Evolutionary conservation across 2,113 vertebrate species (phyloP).

Genomic region (Antigone vipio): DNA sequence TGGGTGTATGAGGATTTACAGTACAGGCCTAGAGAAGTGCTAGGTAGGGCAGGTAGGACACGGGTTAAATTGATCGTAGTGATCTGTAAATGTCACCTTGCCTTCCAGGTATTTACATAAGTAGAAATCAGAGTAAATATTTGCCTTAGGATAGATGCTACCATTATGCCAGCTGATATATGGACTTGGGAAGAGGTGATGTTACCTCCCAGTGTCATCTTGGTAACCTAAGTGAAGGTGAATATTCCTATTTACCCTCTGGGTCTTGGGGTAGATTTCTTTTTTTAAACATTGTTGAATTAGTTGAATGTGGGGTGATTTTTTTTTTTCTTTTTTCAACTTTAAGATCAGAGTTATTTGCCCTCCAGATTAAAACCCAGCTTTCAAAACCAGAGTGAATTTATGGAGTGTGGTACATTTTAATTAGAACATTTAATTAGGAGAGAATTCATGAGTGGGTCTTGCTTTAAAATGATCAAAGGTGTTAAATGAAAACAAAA

Average conservation of each 20-base stretch:
- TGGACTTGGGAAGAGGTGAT: neutral
- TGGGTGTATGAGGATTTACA: neutral
- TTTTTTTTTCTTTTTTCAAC: neutral
- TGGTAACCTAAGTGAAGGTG: neutral
- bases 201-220: neutral
- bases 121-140: conserved; percentile 39
- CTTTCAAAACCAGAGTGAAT: conserved; percentile 45
- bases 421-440: conserved; percentile 64
- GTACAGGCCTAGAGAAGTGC: neutral
- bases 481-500: conserved; percentile 54
- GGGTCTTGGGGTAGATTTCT: neutral
- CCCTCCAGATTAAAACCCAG: conserved; percentile 41
- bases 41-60: neutral
- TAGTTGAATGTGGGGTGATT: neutral
- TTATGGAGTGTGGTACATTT: conserved; percentile 49
- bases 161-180: neutral
- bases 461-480: conserved; percentile 46
- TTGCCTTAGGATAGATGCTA: neutral
- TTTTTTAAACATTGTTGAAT: neutral
- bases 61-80: neutral
- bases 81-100: neutral
- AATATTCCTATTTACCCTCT: neutral
- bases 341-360: conserved; percentile 24
- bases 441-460: conserved; percentile 31
- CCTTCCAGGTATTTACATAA: conserved; percentile 3